Evolutionary conservation across 2,888 invertebrate species (phyloP), one percentile per base, ranked within the genome.

Genomic region (Hirtodrosophila trivittata): DNA sequence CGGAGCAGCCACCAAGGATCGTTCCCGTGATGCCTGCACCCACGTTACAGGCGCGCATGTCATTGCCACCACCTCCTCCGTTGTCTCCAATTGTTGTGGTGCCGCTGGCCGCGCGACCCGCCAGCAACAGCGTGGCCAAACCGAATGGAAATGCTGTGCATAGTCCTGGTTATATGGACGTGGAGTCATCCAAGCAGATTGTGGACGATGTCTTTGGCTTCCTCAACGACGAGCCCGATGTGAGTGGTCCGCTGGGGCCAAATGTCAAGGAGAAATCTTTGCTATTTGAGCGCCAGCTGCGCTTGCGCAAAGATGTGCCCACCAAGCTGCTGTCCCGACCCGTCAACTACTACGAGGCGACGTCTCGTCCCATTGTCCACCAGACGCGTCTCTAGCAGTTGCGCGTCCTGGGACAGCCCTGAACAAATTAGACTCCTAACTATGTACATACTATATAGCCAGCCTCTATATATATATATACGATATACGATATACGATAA

Each of bases 151-250:
- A 72, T 13, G 55, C 18, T 4, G 62, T 60, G 89, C 91, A 57
- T 67, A 77, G 66, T 4, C 66, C 80, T 1, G 75, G 83, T 33
- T 76, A 67, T 52, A 86, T 89, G 14, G 88, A 90, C 60, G 87
- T 91, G 0, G 92, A 92, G 6, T 92, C 93, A 10, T 93, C 93
- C 64, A 93, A 93, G 68, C 92, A 93, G 89, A 92, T 94, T 51
- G 94, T 95, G 2, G 93, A 93, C 68, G 93, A 94, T 73, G 93
- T 94, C 0, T 95, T 95, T 82, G 93, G 93, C 42, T 95, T 95
- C 88, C 90, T 95, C 50, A 81, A 81, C 51, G 89, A 90, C 43
- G 88, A 88, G 21, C 93, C 94, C 78, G 93, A 93, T 77, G 92
- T 91, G 72, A 86, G 88, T 81, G 86, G 91, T 37, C 66, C 92